Evolutionary conservation across 2,797 vertebrate species (phyloP).

Genomic region (Cyprinella venusta): DNA sequence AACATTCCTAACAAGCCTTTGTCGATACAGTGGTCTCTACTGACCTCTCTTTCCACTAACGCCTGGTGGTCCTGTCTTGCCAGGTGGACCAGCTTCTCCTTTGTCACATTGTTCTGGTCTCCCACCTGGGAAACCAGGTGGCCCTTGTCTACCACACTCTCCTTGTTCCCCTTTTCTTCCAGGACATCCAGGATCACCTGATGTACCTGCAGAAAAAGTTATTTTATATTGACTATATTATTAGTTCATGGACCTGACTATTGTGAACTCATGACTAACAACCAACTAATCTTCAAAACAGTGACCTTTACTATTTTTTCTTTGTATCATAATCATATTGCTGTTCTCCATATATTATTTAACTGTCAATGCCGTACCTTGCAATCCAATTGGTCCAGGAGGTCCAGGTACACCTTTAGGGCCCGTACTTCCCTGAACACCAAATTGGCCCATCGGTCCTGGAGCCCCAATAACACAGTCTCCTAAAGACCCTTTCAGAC

Average conservation of each 20-base stretch:
- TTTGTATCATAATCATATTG: not conserved
- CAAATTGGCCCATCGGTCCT: slow-evolving; percentile 69
- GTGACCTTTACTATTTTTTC: not conserved
- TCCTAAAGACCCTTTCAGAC: slow-evolving; percentile 71
- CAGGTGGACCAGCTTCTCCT: slow-evolving; percentile 52
- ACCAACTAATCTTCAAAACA: not conserved
- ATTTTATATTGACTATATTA: not conserved
- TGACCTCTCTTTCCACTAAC: slow-evolving; percentile 47
- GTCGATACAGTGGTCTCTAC: not conserved
- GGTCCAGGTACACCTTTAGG: slow-evolving; percentile 77
- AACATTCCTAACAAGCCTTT: slow-evolving; percentile 2
- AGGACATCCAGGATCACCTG: slow-evolving; percentile 63
- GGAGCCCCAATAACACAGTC: slow-evolving; percentile 61
- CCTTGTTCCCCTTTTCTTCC: slow-evolving; percentile 72
- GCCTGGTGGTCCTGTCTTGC: slow-evolving; percentile 52
- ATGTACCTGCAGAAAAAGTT: slow-evolving; percentile 44
- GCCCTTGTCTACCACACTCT: slow-evolving; percentile 62
- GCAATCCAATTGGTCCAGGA: slow-evolving; percentile 57
- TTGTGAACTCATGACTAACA: not conserved
- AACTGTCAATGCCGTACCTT: slow-evolving; percentile 62
- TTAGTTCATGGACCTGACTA: not conserved
- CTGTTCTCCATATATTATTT: not conserved
- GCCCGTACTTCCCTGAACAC: slow-evolving; percentile 67
- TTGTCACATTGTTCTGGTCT: slow-evolving; percentile 33
- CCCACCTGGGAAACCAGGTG: slow-evolving; percentile 5